Evolutionary conservation across 30 jellyfish, hydroid and myxozoan genomes (phyloP).

Genomic region (Cassiopea xamachana): DNA sequence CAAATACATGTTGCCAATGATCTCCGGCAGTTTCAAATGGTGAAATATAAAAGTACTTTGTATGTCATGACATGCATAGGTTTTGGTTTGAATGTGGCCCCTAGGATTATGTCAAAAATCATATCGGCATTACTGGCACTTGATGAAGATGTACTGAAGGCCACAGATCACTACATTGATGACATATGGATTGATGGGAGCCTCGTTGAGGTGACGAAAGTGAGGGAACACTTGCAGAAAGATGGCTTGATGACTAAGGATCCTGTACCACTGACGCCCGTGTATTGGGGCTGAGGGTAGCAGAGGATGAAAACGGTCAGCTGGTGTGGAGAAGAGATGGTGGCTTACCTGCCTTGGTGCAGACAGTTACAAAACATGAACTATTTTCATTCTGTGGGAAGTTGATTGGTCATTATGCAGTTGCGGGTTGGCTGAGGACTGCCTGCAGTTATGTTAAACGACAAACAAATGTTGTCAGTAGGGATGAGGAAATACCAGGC

Average conservation of each 20-base stretch:
- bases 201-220: conserved; percentile 11
- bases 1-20: conserved; percentile 25
- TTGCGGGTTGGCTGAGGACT: conserved; percentile 52
- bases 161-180: conserved; percentile 22
- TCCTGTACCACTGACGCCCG: conserved; percentile 54
- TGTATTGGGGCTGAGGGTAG: conserved; percentile 44
- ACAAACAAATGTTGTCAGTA: not conserved
- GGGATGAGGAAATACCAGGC: conserved; percentile 29
- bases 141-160: conserved; percentile 5
- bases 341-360: conserved; percentile 22
- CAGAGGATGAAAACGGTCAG: not conserved
- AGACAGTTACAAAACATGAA: conserved; percentile 8
- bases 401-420: conserved; percentile 63
- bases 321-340: conserved; percentile 39
- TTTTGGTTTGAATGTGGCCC: conserved; percentile 37
- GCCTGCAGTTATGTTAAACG: conserved; percentile 46
- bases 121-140: not conserved
- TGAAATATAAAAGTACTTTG: not conserved
- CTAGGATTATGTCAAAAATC: conserved; percentile 10
- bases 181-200: conserved; percentile 6
- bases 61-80: conserved; percentile 52
- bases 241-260: conserved; percentile 50
- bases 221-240: conserved; percentile 8
- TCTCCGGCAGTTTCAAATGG: conserved; percentile 8
- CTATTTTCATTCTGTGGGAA: conserved; percentile 16